These are phyloP conservation scores for Hirtodrosophila cameraria DNA, from an alignment of 2,888 invertebrate species.

Conservation along the genomic window DNA sequence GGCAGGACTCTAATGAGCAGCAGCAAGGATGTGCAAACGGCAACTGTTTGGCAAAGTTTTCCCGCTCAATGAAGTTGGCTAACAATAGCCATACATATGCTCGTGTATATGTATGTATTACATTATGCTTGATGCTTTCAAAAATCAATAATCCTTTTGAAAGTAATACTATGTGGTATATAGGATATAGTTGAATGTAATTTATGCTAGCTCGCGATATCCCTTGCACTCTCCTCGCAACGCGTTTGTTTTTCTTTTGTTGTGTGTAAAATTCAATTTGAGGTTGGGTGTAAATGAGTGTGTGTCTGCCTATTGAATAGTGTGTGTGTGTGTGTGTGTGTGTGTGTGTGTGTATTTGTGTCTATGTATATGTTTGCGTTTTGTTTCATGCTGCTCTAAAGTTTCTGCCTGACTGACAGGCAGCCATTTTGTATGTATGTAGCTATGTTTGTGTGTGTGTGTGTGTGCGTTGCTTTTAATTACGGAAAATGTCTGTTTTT, in stretches of 20 bases:
- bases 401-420: slow-evolving; percentile 41
- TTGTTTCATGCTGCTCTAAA: slow-evolving; percentile 56
- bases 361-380: slow-evolving; percentile 7
- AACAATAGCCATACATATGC: slow-evolving; percentile 28
- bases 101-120: background rate
- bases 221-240: background rate
- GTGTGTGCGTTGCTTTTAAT: slow-evolving; percentile 42
- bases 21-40: slow-evolving; percentile 11
- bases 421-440: slow-evolving; percentile 33
- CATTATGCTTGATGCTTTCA: slow-evolving; percentile 10
- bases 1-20: slow-evolving; percentile 48
- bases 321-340: slow-evolving; percentile 16
- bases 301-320: slow-evolving; percentile 25
- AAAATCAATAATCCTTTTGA: slow-evolving; percentile 69
- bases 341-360: slow-evolving; percentile 7
- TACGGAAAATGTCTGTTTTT: slow-evolving; percentile 41
- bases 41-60: slow-evolving; percentile 45
- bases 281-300: slow-evolving; percentile 42
- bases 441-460: background rate
- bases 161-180: slow-evolving; percentile 23
- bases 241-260: slow-evolving; percentile 55
- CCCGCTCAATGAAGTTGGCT: slow-evolving; percentile 9
- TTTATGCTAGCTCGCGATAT: slow-evolving; percentile 54
- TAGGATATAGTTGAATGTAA: slow-evolving; percentile 28
- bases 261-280: slow-evolving; percentile 68